Percentiles rank a stretch among this genome's conserved stretches.
Evolutionary conservation across 37 sponge, comb jelly and placozoan genomes (phyloP).

Genomic region (Eunapius fragilis): DNA sequence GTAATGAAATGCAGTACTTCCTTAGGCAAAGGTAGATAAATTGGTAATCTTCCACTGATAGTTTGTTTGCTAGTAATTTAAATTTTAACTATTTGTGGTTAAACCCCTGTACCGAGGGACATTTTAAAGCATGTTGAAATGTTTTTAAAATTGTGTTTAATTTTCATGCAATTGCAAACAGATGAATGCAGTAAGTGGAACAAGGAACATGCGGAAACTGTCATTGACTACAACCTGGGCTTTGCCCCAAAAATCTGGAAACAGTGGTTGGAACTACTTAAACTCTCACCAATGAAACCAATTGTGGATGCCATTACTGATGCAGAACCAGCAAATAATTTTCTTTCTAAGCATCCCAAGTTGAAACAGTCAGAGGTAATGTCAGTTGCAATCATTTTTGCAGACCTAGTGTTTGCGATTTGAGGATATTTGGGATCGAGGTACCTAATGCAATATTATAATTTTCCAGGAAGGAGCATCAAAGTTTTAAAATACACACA

Average conservation of each 20-base stretch:
- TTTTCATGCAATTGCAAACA: background rate
- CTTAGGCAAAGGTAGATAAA: too few relatives aligned
- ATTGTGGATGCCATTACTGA: conserved; percentile 13
- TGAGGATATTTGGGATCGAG: too few relatives aligned
- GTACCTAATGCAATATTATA: too few relatives aligned
- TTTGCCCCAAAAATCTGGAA: conserved; percentile 38
- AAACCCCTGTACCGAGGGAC: too few relatives aligned
- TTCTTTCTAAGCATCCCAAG: conserved; percentile 18
- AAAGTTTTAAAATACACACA: too few relatives aligned
- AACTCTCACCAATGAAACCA: background rate
- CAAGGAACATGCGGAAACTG: background rate
- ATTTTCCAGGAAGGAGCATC: too few relatives aligned
- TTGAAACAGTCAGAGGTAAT: background rate
- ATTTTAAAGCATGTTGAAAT: too few relatives aligned
- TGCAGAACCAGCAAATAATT: conserved; percentile 14
- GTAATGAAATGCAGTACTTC: too few relatives aligned
- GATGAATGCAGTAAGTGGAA: background rate
- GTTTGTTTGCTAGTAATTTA: too few relatives aligned
- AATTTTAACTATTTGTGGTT: too few relatives aligned
- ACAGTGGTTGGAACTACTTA: conserved; percentile 1
- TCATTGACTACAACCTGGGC: conserved; percentile 48
- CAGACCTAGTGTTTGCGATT: too few relatives aligned
- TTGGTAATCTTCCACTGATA: too few relatives aligned
- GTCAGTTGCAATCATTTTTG: background rate
- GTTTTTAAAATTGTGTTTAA: background rate